Evolutionary conservation across 2,888 invertebrate genomes (phyloP).

Genomic region (Osmoderma eremita): DNA sequence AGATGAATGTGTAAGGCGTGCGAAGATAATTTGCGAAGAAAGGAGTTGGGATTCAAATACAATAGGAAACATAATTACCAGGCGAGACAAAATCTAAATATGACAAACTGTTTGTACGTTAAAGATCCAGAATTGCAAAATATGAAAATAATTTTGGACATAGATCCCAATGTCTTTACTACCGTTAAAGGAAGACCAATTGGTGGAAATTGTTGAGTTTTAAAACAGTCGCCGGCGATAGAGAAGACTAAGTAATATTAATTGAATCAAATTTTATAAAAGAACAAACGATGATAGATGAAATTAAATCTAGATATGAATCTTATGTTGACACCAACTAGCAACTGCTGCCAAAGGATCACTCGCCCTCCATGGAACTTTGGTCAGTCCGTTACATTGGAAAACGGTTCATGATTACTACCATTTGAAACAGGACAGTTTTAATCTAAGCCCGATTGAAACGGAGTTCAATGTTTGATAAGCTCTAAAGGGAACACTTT

Average conservation of each 20-base stretch:
- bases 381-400: conserved; percentile 73
- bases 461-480: conserved; percentile 49
- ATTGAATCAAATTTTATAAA: conserved; percentile 68
- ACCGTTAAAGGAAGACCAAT: conserved; percentile 72
- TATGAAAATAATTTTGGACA: conserved; percentile 70
- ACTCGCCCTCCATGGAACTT: conserved; percentile 69
- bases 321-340: conserved; percentile 70
- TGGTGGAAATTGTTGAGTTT: conserved; percentile 64
- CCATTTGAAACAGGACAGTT: conserved; percentile 43
- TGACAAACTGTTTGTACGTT: conserved; percentile 69
- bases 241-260: conserved; percentile 63
- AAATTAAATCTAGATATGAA: conserved; percentile 64
- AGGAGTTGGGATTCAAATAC: conserved; percentile 56
- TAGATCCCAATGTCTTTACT: conserved; percentile 73
- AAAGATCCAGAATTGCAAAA: conserved; percentile 65
- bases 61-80: conserved; percentile 58
- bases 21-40: conserved; percentile 54
- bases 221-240: conserved; percentile 61
- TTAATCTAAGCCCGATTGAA: conserved; percentile 36
- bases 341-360: conserved; percentile 70
- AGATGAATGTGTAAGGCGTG: conserved; percentile 61
- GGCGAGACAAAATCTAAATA: conserved; percentile 62
- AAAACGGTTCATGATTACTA: conserved; percentile 65
- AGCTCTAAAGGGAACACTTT: conserved; percentile 47
- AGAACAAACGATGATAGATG: conserved; percentile 66